Evolutionary conservation across 2,797 vertebrate species (phyloP).

Genomic region (Helostoma temminkii): DNA sequence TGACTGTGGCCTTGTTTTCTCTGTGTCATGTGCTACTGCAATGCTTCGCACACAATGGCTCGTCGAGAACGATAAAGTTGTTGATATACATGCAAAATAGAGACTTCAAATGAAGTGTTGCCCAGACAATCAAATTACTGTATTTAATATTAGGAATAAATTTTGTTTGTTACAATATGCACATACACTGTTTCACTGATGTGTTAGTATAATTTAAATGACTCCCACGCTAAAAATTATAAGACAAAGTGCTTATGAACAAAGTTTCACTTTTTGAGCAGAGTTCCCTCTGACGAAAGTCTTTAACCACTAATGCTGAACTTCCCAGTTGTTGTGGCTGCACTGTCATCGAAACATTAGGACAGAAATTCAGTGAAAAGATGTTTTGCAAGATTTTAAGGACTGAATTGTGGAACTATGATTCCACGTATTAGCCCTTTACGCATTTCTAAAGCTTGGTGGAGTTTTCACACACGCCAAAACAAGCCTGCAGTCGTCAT

Average conservation of each 20-base stretch:
- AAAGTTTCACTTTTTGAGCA: slow-evolving; percentile 61
- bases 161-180: too few species aligned
- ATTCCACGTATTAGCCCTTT: neutral
- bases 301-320: slow-evolving; percentile 29
- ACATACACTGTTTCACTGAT: neutral
- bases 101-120: too few species aligned
- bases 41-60: too few species aligned
- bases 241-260: slow-evolving; percentile 13
- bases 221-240: neutral
- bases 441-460: neutral
- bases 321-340: slow-evolving; percentile 48
- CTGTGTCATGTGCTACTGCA: too few species aligned
- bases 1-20: too few species aligned
- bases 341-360: slow-evolving; percentile 12
- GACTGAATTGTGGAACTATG: slow-evolving; percentile 38
- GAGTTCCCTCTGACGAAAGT: slow-evolving; percentile 53
- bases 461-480: slow-evolving; percentile 18
- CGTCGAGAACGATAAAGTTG: too few species aligned
- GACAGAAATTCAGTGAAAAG: slow-evolving; percentile 36
- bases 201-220: slow-evolving; percentile 39
- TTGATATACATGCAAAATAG: too few species aligned
- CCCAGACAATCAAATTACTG: too few species aligned
- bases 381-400: slow-evolving; percentile 31
- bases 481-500: neutral
- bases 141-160: too few species aligned